Base-by-base conservation (phyloP, 2,797 vertebrate genomes). In the Kryptopterus vitreolus region DNA sequence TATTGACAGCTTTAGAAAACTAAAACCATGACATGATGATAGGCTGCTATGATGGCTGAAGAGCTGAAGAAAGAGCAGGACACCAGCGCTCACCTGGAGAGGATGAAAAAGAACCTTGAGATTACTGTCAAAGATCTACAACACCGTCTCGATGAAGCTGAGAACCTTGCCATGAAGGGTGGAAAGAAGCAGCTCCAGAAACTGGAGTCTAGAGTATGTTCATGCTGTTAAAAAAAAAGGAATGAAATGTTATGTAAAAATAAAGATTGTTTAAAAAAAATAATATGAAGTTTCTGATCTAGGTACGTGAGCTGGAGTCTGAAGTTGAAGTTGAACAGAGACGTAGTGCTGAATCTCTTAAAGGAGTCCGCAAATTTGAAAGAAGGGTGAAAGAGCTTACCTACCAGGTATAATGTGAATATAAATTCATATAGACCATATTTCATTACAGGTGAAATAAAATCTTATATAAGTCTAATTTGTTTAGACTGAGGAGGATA, bases 181-280 rank as follows among this genome's bases (percentile, higher is more conserved):
- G 79, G 72, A 52, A 97, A 95, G 93, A 98, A 98, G 87, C 95
- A 96, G 87, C 93, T 96, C 83, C 95, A 97, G 93, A 96, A 96
- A 87, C 92, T 96, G 86, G 96, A 96, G 82, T 43, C 94, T 0
- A 91, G 95, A 80, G 95, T 96, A 85, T 15, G 68, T 69, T 70
- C 26, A 29, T 95, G 26, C 8, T 83, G 31, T 7, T 11, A 20
- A 73, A 55, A n/a, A n/a, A 57, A 24, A 24, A 38, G n/a, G 29
- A n/a, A 31, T 31, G 16, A 71, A 80, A 77, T 24, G 12, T 74
- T 8, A 43, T 35, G 18, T 74, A 24, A 73, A 38, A 75, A 20
- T 18, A 0, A 13, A n/a, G n/a, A 8, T 52, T 52, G 50, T 16
- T 73, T 24, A 58, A 7, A 43, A 24, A 24, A 38, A 16, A 10